Conservation (phyloP, 2,888 invertebrate genomes). For the Yponomeuta sedellus region DNA sequence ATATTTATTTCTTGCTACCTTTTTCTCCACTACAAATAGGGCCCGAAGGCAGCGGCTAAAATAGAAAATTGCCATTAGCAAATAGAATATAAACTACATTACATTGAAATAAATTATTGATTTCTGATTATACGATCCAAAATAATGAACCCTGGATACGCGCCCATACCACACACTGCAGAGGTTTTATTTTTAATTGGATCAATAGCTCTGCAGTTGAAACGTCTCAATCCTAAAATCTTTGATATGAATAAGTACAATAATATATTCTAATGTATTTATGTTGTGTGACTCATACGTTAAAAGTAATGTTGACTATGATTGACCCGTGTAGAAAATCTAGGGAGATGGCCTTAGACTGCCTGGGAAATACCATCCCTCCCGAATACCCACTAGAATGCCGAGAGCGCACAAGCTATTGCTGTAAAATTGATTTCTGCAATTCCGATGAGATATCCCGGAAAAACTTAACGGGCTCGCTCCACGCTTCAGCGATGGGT, state of each 20-base stretch:
- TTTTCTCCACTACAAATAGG: too few species aligned
- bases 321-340: constrained; percentile 51
- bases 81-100: too few species aligned
- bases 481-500: constrained; percentile 50
- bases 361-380: constrained; percentile 75
- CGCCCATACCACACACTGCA: neutral
- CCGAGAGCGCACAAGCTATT: constrained; percentile 56
- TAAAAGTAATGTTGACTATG: constrained; percentile 53
- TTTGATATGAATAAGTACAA: too few species aligned
- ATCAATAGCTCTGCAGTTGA: too few species aligned
- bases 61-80: too few species aligned
- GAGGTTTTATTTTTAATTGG: constrained; percentile 13
- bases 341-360: constrained; percentile 71
- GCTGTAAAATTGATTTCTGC: constrained; percentile 67
- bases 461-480: constrained; percentile 49
- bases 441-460: constrained; percentile 56
- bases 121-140: neutral
- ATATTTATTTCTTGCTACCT: too few species aligned
- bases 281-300: constrained; percentile 30
- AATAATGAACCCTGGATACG: neutral
- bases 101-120: too few species aligned
- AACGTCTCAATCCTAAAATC: too few species aligned
- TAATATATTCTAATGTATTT: neutral
- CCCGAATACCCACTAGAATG: constrained; percentile 67
- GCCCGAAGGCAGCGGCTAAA: too few species aligned